Evolutionary conservation across 2,888 invertebrate species (phyloP).

Genomic region (Trachelus stipa): DNA sequence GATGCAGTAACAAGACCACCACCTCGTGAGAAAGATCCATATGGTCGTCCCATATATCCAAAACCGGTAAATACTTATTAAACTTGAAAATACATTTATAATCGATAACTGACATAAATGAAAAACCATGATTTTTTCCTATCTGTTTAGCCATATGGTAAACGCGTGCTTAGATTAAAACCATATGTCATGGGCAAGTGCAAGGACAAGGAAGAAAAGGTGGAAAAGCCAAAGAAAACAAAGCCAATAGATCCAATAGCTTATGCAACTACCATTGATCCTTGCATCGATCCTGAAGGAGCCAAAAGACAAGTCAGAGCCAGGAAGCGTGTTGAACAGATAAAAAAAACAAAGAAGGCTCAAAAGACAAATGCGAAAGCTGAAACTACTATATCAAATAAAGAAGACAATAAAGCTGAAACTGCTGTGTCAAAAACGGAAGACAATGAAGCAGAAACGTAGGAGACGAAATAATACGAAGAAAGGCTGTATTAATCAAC

Average conservation of each 20-base stretch:
- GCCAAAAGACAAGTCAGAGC: slow-evolving; percentile 43
- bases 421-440: not conserved
- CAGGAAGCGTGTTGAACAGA: slow-evolving; percentile 25
- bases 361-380: slow-evolving; percentile 1
- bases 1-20: slow-evolving; percentile 36
- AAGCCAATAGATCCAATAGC: slow-evolving; percentile 40
- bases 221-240: slow-evolving; percentile 12
- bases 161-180: slow-evolving; percentile 35
- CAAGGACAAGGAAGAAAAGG: slow-evolving; percentile 18
- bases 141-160: slow-evolving; percentile 38
- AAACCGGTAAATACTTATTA: slow-evolving; percentile 37
- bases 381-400: not conserved
- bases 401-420: not conserved
- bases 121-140: not conserved
- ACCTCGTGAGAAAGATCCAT: slow-evolving; percentile 45
- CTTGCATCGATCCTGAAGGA: slow-evolving; percentile 40
- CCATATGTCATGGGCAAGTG: slow-evolving; percentile 41
- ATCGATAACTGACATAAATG: not conserved
- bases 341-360: slow-evolving; percentile 7
- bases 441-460: not conserved
- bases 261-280: slow-evolving; percentile 46
- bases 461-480: not conserved
- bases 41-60: slow-evolving; percentile 40
- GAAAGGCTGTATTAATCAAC: not conserved
- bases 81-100: not conserved